Base-by-base conservation (phyloP, 30 jellyfish, hydroid and myxozoan genomes). In the Cassiopea xamachana region DNA sequence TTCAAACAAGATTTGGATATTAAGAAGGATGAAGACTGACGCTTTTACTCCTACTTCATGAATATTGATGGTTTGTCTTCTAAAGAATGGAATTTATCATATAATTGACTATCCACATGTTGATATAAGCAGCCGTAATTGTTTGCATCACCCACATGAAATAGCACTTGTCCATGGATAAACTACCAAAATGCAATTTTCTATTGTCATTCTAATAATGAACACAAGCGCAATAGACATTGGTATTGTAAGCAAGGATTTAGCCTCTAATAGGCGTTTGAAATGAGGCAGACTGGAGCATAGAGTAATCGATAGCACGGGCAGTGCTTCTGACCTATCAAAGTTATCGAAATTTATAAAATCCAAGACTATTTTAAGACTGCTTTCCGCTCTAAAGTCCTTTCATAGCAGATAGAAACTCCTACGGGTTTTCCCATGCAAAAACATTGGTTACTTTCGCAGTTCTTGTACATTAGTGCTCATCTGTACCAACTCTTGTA, bases 1-100 rank as follows among this genome's bases (percentile, higher is more conserved):
- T 17, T 19, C 55, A 71, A 27, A 71, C 10, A 27, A 6, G 80
- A 71, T 71, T 2, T 14, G 80, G 15, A 71, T 1, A 71, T 71
- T 9, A 19, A 18, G n/a, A 2, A 43, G 51, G 15, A 16, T 1
- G 55, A 43, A 71, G 27, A 71, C 51, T 39, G 48, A 43, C 27
- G 50, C 51, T 71, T 68, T 27, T 43, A 71, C 80, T 71, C 80
- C 80, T 55, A 14, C 80, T 15, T 71, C 80, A 71, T 71, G n/a
- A 71, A 71, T 71, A 71, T 71, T 71, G 59, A 71, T 71, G 50
- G 59, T 6, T 15, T 43, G 2, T 19, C 80, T 16, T 71, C 80
- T 19, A 14, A 71, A 71, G 80, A 17, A 19, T 18, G 80, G 80
- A 71, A 15, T 71, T 71, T 18, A 19, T 71, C 80, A 55, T 71